Base-by-base conservation (phyloP, 1,140 invertebrate species). In the Dinoponera quadriceps region DNA sequence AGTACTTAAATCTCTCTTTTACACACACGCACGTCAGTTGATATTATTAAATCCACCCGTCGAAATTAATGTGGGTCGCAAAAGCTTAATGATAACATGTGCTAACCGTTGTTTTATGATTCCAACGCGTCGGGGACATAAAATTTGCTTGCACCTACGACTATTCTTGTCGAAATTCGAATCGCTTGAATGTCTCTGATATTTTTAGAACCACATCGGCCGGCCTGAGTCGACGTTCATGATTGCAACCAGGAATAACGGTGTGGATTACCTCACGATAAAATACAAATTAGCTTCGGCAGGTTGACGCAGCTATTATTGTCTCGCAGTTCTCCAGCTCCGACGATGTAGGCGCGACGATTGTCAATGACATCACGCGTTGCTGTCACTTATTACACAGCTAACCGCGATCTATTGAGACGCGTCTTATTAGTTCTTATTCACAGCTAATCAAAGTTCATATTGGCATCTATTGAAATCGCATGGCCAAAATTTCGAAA, bases 91-190 rank as follows among this genome's bases (percentile, higher is more conserved):
- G 18, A 29, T 22, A 69, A 33, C 22, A 2, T 20, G 29, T 69
- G 55, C 44, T 68, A 27, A 20, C 29, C 29, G 75, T 51, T 57
- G 51, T 59, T 80, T 80, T 69, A 80, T 33, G 75, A 44, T 66
- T 69, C 18, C 25, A 65, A 14, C 54, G 38, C 38, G 54, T 20
- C 74, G 29, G 29, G 65, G 65, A 57, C 75, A 55, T 80, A 59
- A 80, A 69, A 69, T 80, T 80, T 59, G 75, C 75, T 80, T 71
- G 22, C 51, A 66, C 38, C 27, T 20, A 80, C 4, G 13, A 59
- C 75, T 80, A 80, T 80, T 80, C 27, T 71, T 71, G 75, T 69
- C 75, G 75, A 80, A 80, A 80, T 80, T 27, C 65, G 33, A 80
- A 80, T 80, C 75, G 65, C 63, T 55, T 18, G 75, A 44, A 69